Percentiles rank a stretch among this genome's conserved stretches.
Conservation (phyloP, 2,888 invertebrate genomes). For the Andrena bicolor region DNA sequence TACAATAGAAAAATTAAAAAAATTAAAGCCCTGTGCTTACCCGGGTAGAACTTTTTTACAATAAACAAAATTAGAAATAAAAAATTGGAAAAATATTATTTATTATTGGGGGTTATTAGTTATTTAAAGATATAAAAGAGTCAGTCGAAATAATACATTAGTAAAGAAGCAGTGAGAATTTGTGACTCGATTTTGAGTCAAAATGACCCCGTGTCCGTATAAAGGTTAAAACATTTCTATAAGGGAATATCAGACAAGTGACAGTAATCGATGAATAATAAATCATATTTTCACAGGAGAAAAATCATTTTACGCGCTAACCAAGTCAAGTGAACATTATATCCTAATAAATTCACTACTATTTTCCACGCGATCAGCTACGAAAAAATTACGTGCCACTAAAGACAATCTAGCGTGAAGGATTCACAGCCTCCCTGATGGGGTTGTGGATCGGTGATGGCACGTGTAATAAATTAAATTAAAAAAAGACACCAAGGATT, state of each 20-base stretch:
- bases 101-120: too few relatives aligned
- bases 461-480: constrained; percentile 72
- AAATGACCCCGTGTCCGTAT: too few relatives aligned
- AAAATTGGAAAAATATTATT: too few relatives aligned
- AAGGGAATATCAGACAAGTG: background rate
- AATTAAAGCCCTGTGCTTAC: too few relatives aligned
- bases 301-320: background rate
- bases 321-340: background rate
- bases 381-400: constrained; percentile 23
- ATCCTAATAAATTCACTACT: background rate
- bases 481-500: constrained; percentile 67
- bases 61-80: too few relatives aligned
- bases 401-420: constrained; percentile 15
- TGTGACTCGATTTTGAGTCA: too few relatives aligned
- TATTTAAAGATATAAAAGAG: too few relatives aligned
- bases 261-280: background rate
- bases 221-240: background rate
- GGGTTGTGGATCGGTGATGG: constrained; percentile 11
- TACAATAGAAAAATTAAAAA: too few relatives aligned
- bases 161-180: too few relatives aligned
- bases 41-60: too few relatives aligned
- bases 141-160: too few relatives aligned
- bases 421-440: constrained; percentile 11
- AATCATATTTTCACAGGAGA: background rate
- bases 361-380: background rate